Conservation (phyloP, 2,888 invertebrate genomes). For the Gastrophysa polygoni region DNA sequence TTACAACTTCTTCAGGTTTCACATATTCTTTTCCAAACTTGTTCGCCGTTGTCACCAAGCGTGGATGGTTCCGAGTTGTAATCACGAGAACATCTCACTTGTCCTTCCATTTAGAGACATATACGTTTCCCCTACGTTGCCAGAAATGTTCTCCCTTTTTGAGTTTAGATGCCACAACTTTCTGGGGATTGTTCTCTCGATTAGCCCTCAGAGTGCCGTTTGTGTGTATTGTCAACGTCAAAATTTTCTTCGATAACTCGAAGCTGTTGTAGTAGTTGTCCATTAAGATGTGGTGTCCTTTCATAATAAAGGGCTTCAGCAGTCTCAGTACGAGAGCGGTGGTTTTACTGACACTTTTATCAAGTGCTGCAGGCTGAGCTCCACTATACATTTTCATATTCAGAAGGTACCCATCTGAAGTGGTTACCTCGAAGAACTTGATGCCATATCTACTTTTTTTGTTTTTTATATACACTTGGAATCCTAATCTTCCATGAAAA, state of each 20-base stretch:
- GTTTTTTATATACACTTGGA: constrained; percentile 37
- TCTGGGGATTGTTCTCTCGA: constrained; percentile 36
- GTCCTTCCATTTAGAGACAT: constrained; percentile 16
- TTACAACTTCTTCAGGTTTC: constrained; percentile 1
- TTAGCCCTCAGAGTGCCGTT: constrained; percentile 39
- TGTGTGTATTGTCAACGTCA: constrained; percentile 31
- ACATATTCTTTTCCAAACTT: neutral
- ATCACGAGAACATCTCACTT: constrained; percentile 17
- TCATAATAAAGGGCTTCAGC: constrained; percentile 16
- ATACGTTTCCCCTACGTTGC: constrained; percentile 6
- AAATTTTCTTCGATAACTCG: constrained; percentile 28
- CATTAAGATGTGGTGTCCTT: constrained; percentile 39
- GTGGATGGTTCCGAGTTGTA: constrained; percentile 13
- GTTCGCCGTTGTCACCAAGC: neutral
- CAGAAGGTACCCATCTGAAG: constrained; percentile 37
- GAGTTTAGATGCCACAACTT: constrained; percentile 12
- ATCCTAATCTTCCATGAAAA: constrained; percentile 33
- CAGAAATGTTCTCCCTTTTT: constrained; percentile 24
- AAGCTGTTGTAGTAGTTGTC: constrained; percentile 30
- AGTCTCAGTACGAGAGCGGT: constrained; percentile 18
- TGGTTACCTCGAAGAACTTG: constrained; percentile 39
- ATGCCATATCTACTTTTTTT: constrained; percentile 41
- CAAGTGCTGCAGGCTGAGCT: constrained; percentile 19
- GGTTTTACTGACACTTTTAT: constrained; percentile 14
- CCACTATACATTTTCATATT: constrained; percentile 39